phyloP scores from a whole-genome alignment of 1,140 invertebrate species.

The Drosophila lowei region DNA sequence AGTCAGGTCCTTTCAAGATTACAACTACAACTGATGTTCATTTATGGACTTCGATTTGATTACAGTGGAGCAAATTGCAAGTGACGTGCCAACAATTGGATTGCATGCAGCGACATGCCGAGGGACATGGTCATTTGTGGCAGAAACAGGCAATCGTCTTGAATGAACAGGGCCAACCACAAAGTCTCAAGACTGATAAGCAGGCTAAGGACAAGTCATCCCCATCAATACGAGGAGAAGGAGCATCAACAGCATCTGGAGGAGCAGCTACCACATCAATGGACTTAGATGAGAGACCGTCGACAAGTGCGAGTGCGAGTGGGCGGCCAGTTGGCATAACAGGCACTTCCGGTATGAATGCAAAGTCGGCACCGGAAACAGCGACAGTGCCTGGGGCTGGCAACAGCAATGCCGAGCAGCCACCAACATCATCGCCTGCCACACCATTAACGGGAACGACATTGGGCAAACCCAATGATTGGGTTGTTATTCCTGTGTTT shows the following conservation, averaged over 20 bases:
- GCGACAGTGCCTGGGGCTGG: constrained; percentile 26
- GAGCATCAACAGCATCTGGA: too few relatives aligned
- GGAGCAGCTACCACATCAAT: constrained; percentile 8
- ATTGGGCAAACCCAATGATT: constrained; percentile 74
- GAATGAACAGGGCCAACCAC: constrained; percentile 64
- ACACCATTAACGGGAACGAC: constrained; percentile 25
- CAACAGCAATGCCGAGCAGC: constrained; percentile 27
- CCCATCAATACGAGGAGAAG: too few relatives aligned
- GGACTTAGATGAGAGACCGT: constrained; percentile 43
- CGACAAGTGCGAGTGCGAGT: constrained; percentile 28
- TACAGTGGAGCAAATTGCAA: constrained; percentile 83
- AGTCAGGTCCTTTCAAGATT: constrained; percentile 22
- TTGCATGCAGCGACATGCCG: constrained; percentile 82
- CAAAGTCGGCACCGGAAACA: constrained; percentile 22
- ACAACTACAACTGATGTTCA: constrained; percentile 42
- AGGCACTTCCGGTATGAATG: constrained; percentile 57
- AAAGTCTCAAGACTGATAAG: constrained; percentile 61
- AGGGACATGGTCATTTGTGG: constrained; percentile 82
- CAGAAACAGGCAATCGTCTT: constrained; percentile 78
- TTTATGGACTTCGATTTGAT: constrained; percentile 75
- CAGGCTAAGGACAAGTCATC: constrained; percentile 48
- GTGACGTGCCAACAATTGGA: constrained; percentile 82
- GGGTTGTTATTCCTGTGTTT: constrained; percentile 83
- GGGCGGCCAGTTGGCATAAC: constrained; percentile 46
- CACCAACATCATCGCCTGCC: constrained; percentile 23